Evolutionary conservation across 1,140 invertebrate species (phyloP).

Genomic region (Drosophila bipectinata): DNA sequence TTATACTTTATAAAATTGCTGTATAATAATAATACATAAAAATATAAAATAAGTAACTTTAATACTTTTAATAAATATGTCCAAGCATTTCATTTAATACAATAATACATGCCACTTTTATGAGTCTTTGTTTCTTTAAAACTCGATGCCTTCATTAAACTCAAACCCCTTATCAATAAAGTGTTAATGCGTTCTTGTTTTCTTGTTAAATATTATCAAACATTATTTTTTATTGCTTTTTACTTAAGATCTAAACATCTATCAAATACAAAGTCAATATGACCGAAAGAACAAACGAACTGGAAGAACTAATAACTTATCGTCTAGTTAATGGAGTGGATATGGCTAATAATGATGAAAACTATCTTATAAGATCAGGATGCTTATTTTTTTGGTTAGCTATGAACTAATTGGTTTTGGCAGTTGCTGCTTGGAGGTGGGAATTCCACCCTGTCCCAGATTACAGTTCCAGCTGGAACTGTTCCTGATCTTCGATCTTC

Average conservation of each 20-base stretch:
- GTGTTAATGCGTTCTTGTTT: not conserved
- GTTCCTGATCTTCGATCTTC: slow-evolving; percentile 82
- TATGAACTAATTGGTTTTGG: slow-evolving; percentile 50
- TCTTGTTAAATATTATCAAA: slow-evolving; percentile 24
- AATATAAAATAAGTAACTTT: too few relatives aligned
- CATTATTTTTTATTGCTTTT: slow-evolving; percentile 28
- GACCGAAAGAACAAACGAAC: slow-evolving; percentile 59
- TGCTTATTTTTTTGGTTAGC: slow-evolving; percentile 16
- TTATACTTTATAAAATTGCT: too few relatives aligned
- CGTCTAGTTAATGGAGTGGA: slow-evolving; percentile 26
- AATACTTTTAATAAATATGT: too few relatives aligned
- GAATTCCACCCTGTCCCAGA: slow-evolving; percentile 7
- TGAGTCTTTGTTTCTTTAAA: too few relatives aligned
- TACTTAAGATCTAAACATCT: slow-evolving; percentile 46
- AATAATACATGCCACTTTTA: too few relatives aligned
- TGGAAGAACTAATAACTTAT: slow-evolving; percentile 50
- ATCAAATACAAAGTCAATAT: slow-evolving; percentile 60
- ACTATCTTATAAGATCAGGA: slow-evolving; percentile 47
- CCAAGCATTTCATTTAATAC: too few relatives aligned
- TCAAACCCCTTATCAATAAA: not conserved
- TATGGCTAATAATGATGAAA: slow-evolving; percentile 27
- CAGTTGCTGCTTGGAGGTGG: slow-evolving; percentile 71
- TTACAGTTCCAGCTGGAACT: slow-evolving; percentile 82
- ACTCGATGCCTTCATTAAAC: too few relatives aligned
- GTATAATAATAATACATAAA: too few relatives aligned